Percentiles rank a stretch among this genome's conserved stretches.
phyloP scores from a whole-genome alignment of 2,797 vertebrate species.

The Rhyacichthys aspro region DNA sequence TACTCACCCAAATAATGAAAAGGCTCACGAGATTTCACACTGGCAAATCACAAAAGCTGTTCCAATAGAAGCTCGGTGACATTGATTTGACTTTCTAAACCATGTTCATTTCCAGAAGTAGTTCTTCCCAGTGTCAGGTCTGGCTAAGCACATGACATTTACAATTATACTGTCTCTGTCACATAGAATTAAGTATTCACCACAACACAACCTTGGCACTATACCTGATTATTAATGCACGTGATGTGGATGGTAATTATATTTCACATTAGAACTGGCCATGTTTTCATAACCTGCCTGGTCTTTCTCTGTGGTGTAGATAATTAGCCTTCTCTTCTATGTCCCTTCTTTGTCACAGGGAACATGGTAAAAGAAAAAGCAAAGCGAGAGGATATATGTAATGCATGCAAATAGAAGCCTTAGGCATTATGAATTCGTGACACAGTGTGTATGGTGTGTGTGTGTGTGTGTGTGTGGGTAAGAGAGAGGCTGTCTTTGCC shows the following conservation, averaged over 20 bases:
- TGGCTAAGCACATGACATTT: conserved; percentile 4
- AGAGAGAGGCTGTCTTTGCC: background rate
- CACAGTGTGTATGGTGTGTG: conserved; percentile 4
- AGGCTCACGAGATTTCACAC: conserved; percentile 33
- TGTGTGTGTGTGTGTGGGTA: conserved; percentile 9
- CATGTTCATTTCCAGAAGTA: conserved; percentile 6
- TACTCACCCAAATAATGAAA: conserved; percentile 49
- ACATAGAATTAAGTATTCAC: conserved; percentile 30
- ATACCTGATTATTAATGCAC: conserved; percentile 26
- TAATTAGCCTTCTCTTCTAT: conserved; percentile 34
- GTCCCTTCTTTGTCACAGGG: conserved; percentile 20
- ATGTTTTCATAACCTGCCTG: conserved; percentile 41
- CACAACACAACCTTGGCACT: conserved; percentile 16
- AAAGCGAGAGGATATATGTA: conserved; percentile 8
- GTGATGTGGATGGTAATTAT: conserved; percentile 35
- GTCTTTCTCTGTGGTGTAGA: conserved; percentile 26
- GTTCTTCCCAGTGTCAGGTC: conserved; percentile 6
- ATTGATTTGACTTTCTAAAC: conserved; percentile 47
- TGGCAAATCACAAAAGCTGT: conserved; percentile 35
- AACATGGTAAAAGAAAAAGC: conserved; percentile 14
- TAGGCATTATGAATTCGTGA: conserved; percentile 9
- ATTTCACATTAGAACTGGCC: conserved; percentile 20
- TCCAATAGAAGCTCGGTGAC: conserved; percentile 33
- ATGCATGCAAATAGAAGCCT: conserved; percentile 30
- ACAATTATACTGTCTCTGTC: conserved; percentile 13